Conservation (phyloP, 2,113 vertebrate species). For the Elephantulus edwardii region DNA sequence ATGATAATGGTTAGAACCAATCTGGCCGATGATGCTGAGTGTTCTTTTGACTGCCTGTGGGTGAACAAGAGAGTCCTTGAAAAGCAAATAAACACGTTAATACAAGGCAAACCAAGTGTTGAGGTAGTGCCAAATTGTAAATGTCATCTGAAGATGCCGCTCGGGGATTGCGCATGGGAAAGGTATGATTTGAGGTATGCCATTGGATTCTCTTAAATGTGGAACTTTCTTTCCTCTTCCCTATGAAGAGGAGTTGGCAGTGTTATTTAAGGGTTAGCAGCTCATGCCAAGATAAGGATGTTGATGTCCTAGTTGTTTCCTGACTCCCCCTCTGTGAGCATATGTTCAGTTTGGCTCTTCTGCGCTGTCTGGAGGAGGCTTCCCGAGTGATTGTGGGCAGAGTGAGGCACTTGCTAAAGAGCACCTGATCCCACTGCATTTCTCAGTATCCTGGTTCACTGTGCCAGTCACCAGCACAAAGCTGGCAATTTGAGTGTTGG, state of each 20-base stretch:
- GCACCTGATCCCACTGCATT: constrained; percentile 61
- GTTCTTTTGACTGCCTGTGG: constrained; percentile 47
- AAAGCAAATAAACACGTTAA: constrained; percentile 56
- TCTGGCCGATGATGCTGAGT: neutral
- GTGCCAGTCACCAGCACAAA: neutral
- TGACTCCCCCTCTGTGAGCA: constrained; percentile 73
- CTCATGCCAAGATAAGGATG: constrained; percentile 61
- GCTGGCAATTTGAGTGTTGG: constrained; percentile 24
- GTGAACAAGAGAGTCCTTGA: constrained; percentile 24
- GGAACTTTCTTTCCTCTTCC: constrained; percentile 20
- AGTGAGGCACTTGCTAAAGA: constrained; percentile 45
- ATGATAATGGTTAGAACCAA: neutral
- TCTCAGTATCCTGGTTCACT: neutral
- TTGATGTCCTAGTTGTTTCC: constrained; percentile 66
- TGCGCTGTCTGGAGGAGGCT: constrained; percentile 57
- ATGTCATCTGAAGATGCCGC: neutral
- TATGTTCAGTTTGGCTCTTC: constrained; percentile 75
- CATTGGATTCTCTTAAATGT: neutral
- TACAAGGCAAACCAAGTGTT: neutral
- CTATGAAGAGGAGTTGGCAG: constrained; percentile 37
- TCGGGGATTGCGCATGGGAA: neutral
- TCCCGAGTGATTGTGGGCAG: constrained; percentile 65
- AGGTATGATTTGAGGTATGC: constrained; percentile 6
- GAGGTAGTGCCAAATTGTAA: constrained; percentile 43
- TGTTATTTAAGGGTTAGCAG: constrained; percentile 51